A percentile compares a stretch with the other conserved stretches of the same genome.
phyloP scores from a whole-genome alignment of 2,113 vertebrate genomes.

The Rhinopomastus cyanomelas region DNA sequence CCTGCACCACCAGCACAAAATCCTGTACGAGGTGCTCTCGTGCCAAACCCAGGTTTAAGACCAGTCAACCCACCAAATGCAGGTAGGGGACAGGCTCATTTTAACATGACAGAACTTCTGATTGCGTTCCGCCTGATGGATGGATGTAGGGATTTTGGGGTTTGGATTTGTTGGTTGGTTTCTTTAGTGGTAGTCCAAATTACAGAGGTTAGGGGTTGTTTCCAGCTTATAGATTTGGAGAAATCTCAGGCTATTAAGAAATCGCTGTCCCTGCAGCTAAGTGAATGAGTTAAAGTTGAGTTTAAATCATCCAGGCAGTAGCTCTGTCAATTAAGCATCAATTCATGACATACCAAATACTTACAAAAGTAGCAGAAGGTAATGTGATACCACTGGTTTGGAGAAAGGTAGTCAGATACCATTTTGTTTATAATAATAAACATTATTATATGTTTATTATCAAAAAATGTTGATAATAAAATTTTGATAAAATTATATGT shows the following conservation, averaged over 20 bases:
- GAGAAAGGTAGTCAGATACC: not conserved
- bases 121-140: not conserved
- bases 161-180: not conserved
- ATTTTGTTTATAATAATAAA: too few relatives aligned
- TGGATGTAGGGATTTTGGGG: not conserved
- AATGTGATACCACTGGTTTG: not conserved
- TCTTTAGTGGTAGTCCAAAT: not conserved
- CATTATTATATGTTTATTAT: too few relatives aligned
- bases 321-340: not conserved
- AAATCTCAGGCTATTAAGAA: not conserved
- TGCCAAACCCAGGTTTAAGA: slow-evolving; percentile 75
- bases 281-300: not conserved
- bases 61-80: slow-evolving; percentile 75
- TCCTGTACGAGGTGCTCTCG: slow-evolving; percentile 74
- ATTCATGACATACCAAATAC: not conserved
- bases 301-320: not conserved
- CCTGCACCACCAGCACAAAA: slow-evolving; percentile 75
- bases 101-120: accelerated
- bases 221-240: not conserved
- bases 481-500: too few relatives aligned
- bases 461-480: too few relatives aligned
- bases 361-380: not conserved
- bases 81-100: slow-evolving; percentile 61
- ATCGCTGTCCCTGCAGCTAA: not conserved
- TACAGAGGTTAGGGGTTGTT: not conserved